Conservation (phyloP, 2,113 vertebrate genomes). For the Lepus americanus region DNA sequence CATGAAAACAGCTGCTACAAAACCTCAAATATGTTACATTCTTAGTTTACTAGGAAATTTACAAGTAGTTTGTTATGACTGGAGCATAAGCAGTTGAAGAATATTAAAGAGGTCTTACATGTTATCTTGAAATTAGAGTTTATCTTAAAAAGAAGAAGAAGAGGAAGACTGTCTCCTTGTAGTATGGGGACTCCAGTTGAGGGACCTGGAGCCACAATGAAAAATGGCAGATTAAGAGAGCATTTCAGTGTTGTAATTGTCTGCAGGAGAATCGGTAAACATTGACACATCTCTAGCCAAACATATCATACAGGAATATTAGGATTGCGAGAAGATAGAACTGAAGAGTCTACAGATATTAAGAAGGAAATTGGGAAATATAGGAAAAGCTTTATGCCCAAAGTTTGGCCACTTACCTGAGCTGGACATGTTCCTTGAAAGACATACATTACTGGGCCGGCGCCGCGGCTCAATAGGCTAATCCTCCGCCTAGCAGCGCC, state of each 20-base stretch:
- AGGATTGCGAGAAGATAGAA: background rate
- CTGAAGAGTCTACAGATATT: background rate
- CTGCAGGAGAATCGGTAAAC: conserved; percentile 17
- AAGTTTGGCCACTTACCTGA: background rate
- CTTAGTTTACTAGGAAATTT: background rate
- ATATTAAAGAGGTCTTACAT: background rate
- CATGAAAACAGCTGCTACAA: background rate
- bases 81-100: background rate
- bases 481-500: no score
- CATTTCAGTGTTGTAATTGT: background rate
- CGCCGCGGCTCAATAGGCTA: no score
- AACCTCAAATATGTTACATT: background rate
- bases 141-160: conserved; percentile 4
- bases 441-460: background rate
- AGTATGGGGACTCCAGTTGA: no score
- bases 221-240: background rate
- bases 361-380: background rate
- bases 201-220: background rate
- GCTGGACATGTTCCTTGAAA: conserved; percentile 11
- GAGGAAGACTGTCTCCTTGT: background rate
- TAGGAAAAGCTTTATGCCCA: background rate
- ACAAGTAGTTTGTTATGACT: background rate
- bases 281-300: background rate
- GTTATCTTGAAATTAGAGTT: background rate
- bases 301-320: background rate